Conservation (phyloP, 2,888 invertebrate genomes). For the Drosophila falleni region DNA sequence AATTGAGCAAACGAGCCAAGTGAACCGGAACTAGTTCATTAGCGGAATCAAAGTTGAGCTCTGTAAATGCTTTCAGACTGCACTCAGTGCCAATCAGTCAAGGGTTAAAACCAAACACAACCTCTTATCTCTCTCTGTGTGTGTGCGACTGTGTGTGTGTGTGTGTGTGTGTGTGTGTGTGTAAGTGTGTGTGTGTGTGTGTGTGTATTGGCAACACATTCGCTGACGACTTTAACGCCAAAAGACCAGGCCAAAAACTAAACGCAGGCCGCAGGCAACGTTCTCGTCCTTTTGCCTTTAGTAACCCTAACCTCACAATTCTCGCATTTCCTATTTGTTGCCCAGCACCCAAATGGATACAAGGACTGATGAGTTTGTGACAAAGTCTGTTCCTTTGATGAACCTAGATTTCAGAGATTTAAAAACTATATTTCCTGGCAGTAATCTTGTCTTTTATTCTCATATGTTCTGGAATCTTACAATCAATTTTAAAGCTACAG, state of each 20-base stretch:
- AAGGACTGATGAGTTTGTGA: neutral
- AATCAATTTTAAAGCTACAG: neutral
- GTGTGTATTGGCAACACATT: constrained; percentile 28
- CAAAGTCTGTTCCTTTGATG: neutral
- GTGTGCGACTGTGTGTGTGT: neutral
- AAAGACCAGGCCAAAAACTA: constrained; percentile 43
- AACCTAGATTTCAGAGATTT: no score
- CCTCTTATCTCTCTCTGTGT: constrained; percentile 12
- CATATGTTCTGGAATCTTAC: no score
- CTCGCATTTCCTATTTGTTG: neutral
- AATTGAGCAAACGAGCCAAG: constrained; percentile 7
- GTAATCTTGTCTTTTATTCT: no score
- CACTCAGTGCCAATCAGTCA: constrained; percentile 40
- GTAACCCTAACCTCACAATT: neutral
- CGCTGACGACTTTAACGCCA: constrained; percentile 32
- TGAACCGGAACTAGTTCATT: constrained; percentile 37
- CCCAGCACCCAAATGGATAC: neutral
- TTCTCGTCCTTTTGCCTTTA: constrained; percentile 11
- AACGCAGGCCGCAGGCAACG: constrained; percentile 55
- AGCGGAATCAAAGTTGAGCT: constrained; percentile 17
- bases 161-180: constrained; percentile 8
- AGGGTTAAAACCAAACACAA: constrained; percentile 44
- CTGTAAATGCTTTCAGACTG: constrained; percentile 18
- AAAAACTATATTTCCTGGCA: no score
- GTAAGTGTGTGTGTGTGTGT: constrained; percentile 1